phyloP scores from a whole-genome alignment of 2,888 invertebrate genomes.

The Lomographa bimaculata region DNA sequence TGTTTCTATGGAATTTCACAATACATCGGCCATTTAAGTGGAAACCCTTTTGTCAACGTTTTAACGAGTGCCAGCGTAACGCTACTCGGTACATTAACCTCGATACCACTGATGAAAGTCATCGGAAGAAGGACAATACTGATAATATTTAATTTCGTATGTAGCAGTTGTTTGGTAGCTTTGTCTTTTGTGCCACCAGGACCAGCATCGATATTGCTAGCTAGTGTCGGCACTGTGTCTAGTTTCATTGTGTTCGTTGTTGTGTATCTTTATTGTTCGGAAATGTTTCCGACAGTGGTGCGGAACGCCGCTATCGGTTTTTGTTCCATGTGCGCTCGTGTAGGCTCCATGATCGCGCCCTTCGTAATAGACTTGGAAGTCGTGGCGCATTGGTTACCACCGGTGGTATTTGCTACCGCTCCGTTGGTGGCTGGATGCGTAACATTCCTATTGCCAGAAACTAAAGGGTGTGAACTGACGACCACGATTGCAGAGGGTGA shows the following conservation, averaged over 20 bases:
- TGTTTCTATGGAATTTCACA: constrained; percentile 90
- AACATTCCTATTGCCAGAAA: constrained; percentile 50
- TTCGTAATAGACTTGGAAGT: constrained; percentile 76
- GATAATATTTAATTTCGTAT: constrained; percentile 84
- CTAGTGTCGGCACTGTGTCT: constrained; percentile 89
- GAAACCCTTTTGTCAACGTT: constrained; percentile 92
- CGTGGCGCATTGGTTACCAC: constrained; percentile 16
- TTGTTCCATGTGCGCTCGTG: constrained; percentile 89
- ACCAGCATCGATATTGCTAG: constrained; percentile 80
- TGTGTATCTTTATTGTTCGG: constrained; percentile 92
- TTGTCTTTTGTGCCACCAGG: constrained; percentile 80
- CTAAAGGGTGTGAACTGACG: constrained; percentile 7
- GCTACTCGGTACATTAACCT: constrained; percentile 81
- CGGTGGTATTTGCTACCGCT: constrained; percentile 40
- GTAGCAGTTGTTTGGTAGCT: constrained; percentile 84
- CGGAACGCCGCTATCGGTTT: constrained; percentile 90
- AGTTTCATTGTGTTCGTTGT: constrained; percentile 93
- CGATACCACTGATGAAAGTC: constrained; percentile 85
- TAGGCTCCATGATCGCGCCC: constrained; percentile 90
- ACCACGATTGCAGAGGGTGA: constrained; percentile 11
- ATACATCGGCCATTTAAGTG: constrained; percentile 89
- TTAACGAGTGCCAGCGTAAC: constrained; percentile 88
- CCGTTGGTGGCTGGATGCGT: constrained; percentile 83
- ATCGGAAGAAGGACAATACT: constrained; percentile 87
- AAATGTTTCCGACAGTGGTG: constrained; percentile 91